Conservation (phyloP, 2,113 vertebrate species). For the Lophotis ruficrista region DNA sequence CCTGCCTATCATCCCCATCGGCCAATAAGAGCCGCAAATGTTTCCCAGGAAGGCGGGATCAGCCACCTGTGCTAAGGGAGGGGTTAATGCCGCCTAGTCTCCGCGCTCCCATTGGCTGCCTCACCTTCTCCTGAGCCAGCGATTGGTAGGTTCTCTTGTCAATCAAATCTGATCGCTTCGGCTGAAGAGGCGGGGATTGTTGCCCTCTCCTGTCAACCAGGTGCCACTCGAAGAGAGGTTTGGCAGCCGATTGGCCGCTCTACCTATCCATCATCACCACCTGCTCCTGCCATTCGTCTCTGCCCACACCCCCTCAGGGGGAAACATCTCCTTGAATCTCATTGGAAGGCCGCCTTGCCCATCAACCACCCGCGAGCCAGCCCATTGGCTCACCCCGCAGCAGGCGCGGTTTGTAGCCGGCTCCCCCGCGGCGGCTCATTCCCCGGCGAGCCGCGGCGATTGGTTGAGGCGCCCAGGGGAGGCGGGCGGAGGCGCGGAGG, state of each 20-base stretch:
- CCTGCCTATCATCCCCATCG: accelerated
- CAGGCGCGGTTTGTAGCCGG: neutral
- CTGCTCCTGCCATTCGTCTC: neutral
- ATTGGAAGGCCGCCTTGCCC: accelerated
- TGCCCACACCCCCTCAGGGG: accelerated
- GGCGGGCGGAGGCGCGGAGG: neutral
- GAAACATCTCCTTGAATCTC: neutral
- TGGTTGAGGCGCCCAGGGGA: neutral
- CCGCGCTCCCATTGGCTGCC: neutral
- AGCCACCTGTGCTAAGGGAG: accelerated
- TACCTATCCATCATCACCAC: neutral
- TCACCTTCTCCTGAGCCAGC: accelerated
- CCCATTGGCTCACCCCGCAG: neutral
- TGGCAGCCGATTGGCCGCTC: neutral
- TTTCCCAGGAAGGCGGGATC: neutral
- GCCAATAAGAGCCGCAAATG: accelerated
- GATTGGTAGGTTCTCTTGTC: accelerated
- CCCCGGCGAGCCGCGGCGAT: neutral
- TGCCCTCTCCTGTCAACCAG: neutral
- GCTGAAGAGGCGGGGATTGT: neutral
- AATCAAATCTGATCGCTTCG: neutral
- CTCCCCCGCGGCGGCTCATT: neutral
- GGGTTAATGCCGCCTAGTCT: accelerated
- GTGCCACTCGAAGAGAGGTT: neutral
- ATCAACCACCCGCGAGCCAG: accelerated